Percentiles rank a stretch among this genome's conserved stretches.
Evolutionary conservation across 2,113 vertebrate genomes (phyloP).

Genomic region (Pygoscelis adeliae): DNA sequence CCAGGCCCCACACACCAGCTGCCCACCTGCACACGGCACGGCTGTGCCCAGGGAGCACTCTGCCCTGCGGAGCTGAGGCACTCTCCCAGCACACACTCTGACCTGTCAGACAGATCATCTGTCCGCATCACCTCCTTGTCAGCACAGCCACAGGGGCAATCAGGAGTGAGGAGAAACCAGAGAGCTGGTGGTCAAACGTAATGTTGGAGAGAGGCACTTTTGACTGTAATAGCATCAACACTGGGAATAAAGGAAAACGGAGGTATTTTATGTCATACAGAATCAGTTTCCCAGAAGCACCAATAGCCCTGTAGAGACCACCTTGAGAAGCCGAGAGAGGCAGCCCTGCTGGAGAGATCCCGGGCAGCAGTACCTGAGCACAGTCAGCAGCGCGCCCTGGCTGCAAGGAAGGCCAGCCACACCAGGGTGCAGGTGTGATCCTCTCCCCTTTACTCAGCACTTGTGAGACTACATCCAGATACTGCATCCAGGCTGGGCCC

Average conservation of each 20-base stretch:
- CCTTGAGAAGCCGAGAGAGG: neutral
- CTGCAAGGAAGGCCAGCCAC: neutral
- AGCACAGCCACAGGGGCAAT: neutral
- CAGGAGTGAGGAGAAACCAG: neutral
- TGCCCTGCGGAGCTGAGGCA: neutral
- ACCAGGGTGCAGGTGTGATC: neutral
- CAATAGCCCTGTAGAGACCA: neutral
- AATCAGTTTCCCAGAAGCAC: neutral
- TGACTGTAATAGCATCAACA: neutral
- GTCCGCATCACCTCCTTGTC: neutral
- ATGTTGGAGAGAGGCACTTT: neutral
- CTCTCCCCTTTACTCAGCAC: neutral
- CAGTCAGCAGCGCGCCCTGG: fast-evolving
- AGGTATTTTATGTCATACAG: neutral
- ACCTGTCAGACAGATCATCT: neutral
- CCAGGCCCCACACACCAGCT: neutral
- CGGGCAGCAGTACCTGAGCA: neutral
- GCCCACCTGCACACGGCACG: neutral
- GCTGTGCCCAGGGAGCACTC: neutral
- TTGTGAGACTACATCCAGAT: neutral
- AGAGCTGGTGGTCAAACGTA: neutral
- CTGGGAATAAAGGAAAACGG: neutral
- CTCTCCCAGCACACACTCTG: neutral
- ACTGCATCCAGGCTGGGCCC: neutral
- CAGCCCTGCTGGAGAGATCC: neutral